A percentile compares a stretch with the other conserved stretches of the same genome.
phyloP scores from a whole-genome alignment of 1,140 invertebrate genomes.

The Philaenus spumarius region DNA sequence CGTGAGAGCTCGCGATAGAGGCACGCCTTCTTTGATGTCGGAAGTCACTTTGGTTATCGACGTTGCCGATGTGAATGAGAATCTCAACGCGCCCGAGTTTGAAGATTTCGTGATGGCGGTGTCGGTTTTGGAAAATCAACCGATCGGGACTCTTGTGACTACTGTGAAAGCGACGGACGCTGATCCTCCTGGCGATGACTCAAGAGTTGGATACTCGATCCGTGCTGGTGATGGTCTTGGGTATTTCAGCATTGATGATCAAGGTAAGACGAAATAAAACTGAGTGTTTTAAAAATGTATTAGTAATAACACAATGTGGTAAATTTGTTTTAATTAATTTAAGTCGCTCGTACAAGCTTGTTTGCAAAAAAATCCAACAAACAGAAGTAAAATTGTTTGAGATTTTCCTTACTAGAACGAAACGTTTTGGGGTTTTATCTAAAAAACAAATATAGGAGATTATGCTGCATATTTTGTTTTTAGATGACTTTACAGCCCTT shows the following conservation, averaged over 20 bases:
- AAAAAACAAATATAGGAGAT: too few relatives aligned
- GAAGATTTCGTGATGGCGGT: constrained; percentile 68
- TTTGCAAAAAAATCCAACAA: too few relatives aligned
- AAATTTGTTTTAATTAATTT: too few relatives aligned
- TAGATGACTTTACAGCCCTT: too few relatives aligned
- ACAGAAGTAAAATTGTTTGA: too few relatives aligned
- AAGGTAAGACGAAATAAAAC: constrained; percentile 78
- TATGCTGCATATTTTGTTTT: too few relatives aligned
- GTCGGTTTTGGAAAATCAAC: constrained; percentile 66
- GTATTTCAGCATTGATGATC: constrained; percentile 81
- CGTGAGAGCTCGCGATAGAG: constrained; percentile 73
- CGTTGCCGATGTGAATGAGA: constrained; percentile 91
- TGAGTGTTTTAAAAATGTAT: too few relatives aligned
- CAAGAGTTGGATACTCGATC: constrained; percentile 78
- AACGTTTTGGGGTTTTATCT: too few relatives aligned
- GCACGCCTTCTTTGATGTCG: constrained; percentile 61
- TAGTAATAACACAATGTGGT: too few relatives aligned
- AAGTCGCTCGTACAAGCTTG: too few relatives aligned
- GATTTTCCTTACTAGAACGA: too few relatives aligned
- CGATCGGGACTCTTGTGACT: constrained; percentile 64
- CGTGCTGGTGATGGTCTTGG: constrained; percentile 84
- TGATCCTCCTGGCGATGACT: constrained; percentile 69
- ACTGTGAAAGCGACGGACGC: constrained; percentile 69
- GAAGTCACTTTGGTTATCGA: constrained; percentile 76
- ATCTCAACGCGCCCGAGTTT: constrained; percentile 76